phyloP scores from a whole-genome alignment of 1,140 invertebrate genomes.

The Leucophenga varia region DNA sequence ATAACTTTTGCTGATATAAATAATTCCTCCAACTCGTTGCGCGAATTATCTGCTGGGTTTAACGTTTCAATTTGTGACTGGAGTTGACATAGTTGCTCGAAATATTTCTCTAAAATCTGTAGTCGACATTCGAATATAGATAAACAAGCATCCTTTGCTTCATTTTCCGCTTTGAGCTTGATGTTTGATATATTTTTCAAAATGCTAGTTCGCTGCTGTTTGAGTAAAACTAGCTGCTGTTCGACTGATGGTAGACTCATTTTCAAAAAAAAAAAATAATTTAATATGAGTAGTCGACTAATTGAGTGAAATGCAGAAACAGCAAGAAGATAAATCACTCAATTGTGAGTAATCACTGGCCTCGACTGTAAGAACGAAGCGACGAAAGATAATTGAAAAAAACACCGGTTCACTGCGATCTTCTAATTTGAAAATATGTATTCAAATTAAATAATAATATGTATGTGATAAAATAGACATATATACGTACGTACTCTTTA shows the following conservation, averaged over 20 bases:
- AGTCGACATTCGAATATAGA: neutral
- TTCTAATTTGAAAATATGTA: too few relatives aligned
- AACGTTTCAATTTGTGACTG: neutral
- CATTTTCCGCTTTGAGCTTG: neutral
- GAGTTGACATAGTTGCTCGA: neutral
- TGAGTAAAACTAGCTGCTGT: conserved; percentile 1
- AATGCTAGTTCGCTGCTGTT: neutral
- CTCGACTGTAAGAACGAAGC: too few relatives aligned
- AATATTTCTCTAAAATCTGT: neutral
- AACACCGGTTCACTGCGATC: too few relatives aligned
- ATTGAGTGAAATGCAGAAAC: too few relatives aligned
- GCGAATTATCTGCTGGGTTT: neutral
- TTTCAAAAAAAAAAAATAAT: neutral
- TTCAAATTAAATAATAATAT: too few relatives aligned
- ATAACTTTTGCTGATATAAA: neutral
- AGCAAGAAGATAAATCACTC: too few relatives aligned
- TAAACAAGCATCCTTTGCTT: neutral
- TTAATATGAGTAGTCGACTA: too few relatives aligned
- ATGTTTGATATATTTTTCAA: neutral
- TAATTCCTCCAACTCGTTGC: neutral
- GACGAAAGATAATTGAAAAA: too few relatives aligned
- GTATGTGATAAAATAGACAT: too few relatives aligned
- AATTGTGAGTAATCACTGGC: too few relatives aligned
- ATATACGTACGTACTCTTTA: too few relatives aligned
- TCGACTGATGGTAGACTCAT: neutral